phyloP scores from a whole-genome alignment of 2,113 vertebrate genomes.

The Dipodomys stephensi region DNA sequence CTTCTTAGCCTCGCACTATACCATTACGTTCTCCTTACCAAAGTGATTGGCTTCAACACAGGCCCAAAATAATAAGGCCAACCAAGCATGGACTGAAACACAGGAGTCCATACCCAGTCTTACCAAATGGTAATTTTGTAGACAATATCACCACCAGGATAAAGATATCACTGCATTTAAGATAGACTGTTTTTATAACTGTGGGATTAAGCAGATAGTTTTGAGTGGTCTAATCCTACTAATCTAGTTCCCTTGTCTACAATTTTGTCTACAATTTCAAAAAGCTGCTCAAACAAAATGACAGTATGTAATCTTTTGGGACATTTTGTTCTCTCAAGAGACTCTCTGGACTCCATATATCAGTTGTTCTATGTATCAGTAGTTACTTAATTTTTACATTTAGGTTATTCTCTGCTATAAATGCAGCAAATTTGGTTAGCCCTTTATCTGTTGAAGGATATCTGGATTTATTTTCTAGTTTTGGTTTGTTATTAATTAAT shows the following conservation, averaged over 20 bases:
- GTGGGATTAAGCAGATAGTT: not conserved
- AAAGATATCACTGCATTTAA: not conserved
- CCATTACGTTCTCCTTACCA: too few relatives aligned
- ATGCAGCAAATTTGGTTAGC: not conserved
- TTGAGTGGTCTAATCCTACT: not conserved
- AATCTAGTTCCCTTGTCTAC: not conserved
- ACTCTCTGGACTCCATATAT: not conserved
- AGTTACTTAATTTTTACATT: not conserved
- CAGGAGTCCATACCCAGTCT: too few relatives aligned
- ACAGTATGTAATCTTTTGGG: too few relatives aligned
- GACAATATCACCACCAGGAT: not conserved
- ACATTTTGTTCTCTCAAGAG: not conserved
- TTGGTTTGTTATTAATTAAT: not conserved
- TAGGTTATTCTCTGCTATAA: not conserved
- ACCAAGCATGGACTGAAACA: too few relatives aligned
- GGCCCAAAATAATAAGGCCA: too few relatives aligned
- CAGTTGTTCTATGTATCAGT: not conserved
- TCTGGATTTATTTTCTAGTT: not conserved
- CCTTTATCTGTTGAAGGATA: not conserved
- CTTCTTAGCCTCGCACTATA: too few relatives aligned
- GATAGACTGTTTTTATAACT: not conserved
- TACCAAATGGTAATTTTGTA: not conserved
- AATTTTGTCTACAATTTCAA: slow-evolving; percentile 6
- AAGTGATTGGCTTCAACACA: too few relatives aligned
- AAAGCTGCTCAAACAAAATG: not conserved